Evolutionary conservation across 1,140 invertebrate species (phyloP).

Genomic region (Drosophila repletoides): DNA sequence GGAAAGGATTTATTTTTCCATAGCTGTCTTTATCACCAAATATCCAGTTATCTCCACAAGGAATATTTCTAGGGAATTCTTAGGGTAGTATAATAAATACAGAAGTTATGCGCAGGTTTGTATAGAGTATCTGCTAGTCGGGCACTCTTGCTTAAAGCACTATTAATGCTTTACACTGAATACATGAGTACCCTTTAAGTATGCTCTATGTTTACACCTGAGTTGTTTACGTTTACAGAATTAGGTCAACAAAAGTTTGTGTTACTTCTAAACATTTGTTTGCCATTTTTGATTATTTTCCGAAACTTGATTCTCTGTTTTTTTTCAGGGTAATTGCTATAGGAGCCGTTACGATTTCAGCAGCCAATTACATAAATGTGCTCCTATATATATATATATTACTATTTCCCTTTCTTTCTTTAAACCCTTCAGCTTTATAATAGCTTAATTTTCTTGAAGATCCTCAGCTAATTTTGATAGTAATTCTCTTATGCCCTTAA

Average conservation of each 20-base stretch:
- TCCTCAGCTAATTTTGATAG: no score
- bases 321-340: constrained; percentile 2
- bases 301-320: not conserved
- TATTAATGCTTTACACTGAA: not conserved
- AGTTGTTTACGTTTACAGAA: constrained; percentile 51
- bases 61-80: no score
- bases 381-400: no score
- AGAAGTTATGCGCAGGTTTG: no score
- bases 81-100: no score
- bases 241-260: constrained; percentile 46
- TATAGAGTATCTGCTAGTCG: no score
- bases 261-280: constrained; percentile 34
- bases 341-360: constrained; percentile 27
- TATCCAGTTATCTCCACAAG: no score
- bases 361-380: constrained; percentile 22
- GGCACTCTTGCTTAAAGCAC: no score
- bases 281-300: constrained; percentile 20
- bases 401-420: not conserved
- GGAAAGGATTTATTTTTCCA: no score
- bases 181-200: not conserved
- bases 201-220: not conserved
- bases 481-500: no score
- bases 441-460: not conserved
- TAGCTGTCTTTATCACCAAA: no score
- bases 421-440: not conserved